Evolutionary conservation across 2,797 vertebrate genomes (phyloP), one percentile per base, ranked within the genome.

Genomic region (Phoebastria nigripes): DNA sequence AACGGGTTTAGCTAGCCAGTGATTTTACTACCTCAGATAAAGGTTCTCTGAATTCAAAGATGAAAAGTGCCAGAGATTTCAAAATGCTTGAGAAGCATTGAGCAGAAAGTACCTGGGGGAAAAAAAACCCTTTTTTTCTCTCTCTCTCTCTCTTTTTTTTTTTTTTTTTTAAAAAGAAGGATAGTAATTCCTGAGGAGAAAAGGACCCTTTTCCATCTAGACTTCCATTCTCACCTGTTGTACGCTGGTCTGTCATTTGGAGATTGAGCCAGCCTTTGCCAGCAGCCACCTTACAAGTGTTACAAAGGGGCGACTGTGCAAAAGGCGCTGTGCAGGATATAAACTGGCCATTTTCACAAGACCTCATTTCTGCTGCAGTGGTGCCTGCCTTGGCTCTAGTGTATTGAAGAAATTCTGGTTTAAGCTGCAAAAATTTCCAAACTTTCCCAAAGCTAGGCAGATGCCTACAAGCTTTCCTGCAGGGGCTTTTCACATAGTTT

Each of bases 11-110:
- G 67, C 42, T 94, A 67, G 26, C 46, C 49, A 82, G 66, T 76
- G 72, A 91, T 94, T 96, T 97, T 96, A 94, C 31, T 93, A 72
- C 78, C 82, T 94, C 88, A 96, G 78, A 96, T 89, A 71, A 91
- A 94, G 33, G 25, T 90, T 92, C 84, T 96, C 83, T 90, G 92
- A 96, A 95, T 95, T 89, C 37, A 49, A 94, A 94, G 77, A 79
- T 35, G 14, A 89, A 73, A 97, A 93, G 46, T 42, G 20, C 11
- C 82, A 94, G 74, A 87, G 44, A 94, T 96, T 91, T 97, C 55
- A 84, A 97, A 96, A 89, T 85, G 26, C 28, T 89, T 81, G n/a
- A 78, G 89, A 80, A 56, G 19, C 19, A 63, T 35, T 74, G 42
- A 85, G 25, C 54, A 89, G 69, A 86, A 95, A 70, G 42, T 83